Percentiles rank a stretch among this genome's conserved stretches.
These are phyloP conservation scores for Psix sp. DNA, from an alignment of 1,140 invertebrate species.

Conservation along the genomic window DNA sequence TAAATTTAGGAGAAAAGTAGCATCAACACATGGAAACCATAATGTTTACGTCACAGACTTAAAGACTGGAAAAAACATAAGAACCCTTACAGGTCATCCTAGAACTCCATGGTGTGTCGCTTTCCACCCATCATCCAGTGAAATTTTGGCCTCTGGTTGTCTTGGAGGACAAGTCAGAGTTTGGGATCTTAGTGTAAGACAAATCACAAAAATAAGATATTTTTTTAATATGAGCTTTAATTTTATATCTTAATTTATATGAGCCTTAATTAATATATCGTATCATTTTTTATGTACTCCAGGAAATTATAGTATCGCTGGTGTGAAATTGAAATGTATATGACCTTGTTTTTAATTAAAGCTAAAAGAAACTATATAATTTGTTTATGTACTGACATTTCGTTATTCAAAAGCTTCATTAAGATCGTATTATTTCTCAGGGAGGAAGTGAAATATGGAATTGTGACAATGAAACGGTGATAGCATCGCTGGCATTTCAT, in stretches of 20 bases:
- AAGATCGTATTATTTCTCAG: conserved; percentile 74
- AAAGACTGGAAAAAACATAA: conserved; percentile 86
- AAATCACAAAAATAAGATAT: conserved; percentile 1
- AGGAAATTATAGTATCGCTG: too few species aligned
- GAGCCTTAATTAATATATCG: background rate
- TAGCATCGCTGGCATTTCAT: conserved; percentile 92
- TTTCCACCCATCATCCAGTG: conserved; percentile 90
- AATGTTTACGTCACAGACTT: conserved; percentile 93
- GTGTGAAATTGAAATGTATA: too few species aligned
- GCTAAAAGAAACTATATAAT: too few species aligned
- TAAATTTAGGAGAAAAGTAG: conserved; percentile 84
- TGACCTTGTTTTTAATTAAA: too few species aligned
- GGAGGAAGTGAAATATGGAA: conserved; percentile 92
- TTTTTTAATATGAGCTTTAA: conserved; percentile 24
- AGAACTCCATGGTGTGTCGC: conserved; percentile 94
- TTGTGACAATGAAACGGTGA: conserved; percentile 83
- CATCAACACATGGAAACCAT: conserved; percentile 94
- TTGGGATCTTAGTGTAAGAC: conserved; percentile 90
- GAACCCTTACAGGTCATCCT: conserved; percentile 88
- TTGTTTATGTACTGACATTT: too few species aligned
- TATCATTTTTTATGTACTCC: too few species aligned
- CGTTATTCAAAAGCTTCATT: too few species aligned
- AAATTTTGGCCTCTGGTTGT: conserved; percentile 92
- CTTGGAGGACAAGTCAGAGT: conserved; percentile 92
- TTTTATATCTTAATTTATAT: conserved; percentile 4